Base-by-base conservation (phyloP, 1,140 invertebrate genomes). In the Lucilia sericata region DNA sequence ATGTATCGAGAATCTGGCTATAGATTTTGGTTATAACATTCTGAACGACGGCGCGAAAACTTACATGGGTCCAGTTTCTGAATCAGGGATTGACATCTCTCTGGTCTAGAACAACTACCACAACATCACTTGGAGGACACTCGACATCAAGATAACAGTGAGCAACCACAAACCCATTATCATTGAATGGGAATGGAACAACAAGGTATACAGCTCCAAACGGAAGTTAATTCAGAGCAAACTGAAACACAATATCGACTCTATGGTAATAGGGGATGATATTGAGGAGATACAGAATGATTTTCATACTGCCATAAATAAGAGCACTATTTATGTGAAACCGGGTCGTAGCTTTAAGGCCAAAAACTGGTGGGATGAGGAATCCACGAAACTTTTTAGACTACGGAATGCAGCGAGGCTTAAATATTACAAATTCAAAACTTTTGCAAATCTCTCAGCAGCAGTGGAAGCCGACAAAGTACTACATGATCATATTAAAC, bases 301-400 rank as follows among this genome's bases (percentile, higher is more conserved):
- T 55, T 55, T n/a, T 55, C 17, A 55, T n/a, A 14, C 8, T 0
- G 17, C 25, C 25, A 30, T 30, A 30, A 3, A 30, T 30, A 13
- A 55, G 12, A 17, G 13, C 12, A 55, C 51, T 12, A 12, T 55
- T 12, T 12, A 13, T 14, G 0, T 55, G 13, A 55, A 14, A 13
- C 51, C 51, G 7, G 51, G 51, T 55, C 12, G 12, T 17, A 4
- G 10, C 4, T 55, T 55, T n/a, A 14, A 5, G 7, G 13, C 74
- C 5, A 75, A 75, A 34, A 34, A 14, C 9, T 75, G 74, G 74
- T 75, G 74, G 74, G 30, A 75, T 75, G 30, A 75, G 5, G 74
- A 75, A 14, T 4, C 30, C 7, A 8, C 13, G 30, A 75, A 75
- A 34, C 74, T 75, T 25, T 75, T 75, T 34, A 75, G 74, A 21